phyloP scores from a whole-genome alignment of 2,113 vertebrate species.

The Gnathonemus echidnorhynchus region DNA sequence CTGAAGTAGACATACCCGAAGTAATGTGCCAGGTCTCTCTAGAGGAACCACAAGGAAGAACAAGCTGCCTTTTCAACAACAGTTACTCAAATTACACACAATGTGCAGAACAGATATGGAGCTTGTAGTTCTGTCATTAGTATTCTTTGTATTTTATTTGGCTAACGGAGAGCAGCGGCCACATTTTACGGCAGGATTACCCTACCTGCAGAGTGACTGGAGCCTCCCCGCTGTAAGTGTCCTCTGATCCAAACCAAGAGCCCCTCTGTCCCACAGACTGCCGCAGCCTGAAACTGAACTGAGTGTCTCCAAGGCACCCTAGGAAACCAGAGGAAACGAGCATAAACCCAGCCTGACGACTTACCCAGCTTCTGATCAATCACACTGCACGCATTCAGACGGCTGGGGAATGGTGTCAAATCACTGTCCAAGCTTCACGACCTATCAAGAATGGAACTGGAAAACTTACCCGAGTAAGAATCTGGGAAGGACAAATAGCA shows the following conservation, averaged over 20 bases:
- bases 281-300: constrained; percentile 89
- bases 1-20: constrained; percentile 89
- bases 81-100: not conserved
- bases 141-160: not conserved
- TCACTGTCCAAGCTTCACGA: not conserved
- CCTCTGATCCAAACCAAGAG: constrained; percentile 39
- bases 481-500: constrained; percentile 95
- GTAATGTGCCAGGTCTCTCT: constrained; percentile 81
- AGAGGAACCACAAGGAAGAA: constrained; percentile 11
- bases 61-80: not conserved
- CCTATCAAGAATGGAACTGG: not conserved
- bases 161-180: not conserved
- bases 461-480: constrained; percentile 83
- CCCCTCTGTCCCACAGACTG: constrained; percentile 70
- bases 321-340: not conserved
- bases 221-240: constrained; percentile 63
- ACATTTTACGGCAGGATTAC: not conserved
- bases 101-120: not conserved
- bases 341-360: not conserved
- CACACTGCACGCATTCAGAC: not conserved
- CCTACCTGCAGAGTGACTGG: constrained; percentile 72
- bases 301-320: constrained; percentile 92
- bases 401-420: not conserved
- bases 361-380: not conserved
- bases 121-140: not conserved